Conservation (phyloP, 2,797 vertebrate species). For the Mallotus villosus region DNA sequence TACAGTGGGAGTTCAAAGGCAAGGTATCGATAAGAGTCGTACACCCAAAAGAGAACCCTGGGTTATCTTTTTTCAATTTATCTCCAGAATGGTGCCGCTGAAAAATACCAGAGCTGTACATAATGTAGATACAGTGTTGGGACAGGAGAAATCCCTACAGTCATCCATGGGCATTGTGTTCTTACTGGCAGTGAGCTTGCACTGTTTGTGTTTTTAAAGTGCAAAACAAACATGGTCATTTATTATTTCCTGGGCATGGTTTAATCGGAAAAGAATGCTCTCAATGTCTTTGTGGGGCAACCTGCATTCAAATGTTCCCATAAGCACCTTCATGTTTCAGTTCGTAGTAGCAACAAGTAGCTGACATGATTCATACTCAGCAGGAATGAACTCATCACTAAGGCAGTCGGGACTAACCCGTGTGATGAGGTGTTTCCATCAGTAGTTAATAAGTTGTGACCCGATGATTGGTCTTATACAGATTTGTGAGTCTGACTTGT, state of each 20-base stretch:
- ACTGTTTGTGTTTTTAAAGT: background rate
- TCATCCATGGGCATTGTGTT: background rate
- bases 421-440: slow-evolving; percentile 44
- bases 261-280: background rate
- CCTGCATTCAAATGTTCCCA: background rate
- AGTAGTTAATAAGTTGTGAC: background rate
- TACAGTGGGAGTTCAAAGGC: slow-evolving; percentile 49
- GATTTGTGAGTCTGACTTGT: slow-evolving; percentile 34
- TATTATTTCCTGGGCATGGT: background rate
- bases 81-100: slow-evolving; percentile 28
- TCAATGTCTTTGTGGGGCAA: background rate
- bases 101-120: slow-evolving; percentile 24
- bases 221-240: background rate
- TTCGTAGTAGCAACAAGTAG: slow-evolving; percentile 17
- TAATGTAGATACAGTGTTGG: background rate
- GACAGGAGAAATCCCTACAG: background rate
- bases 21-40: slow-evolving; percentile 19
- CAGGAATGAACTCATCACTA: slow-evolving; percentile 35
- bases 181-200: background rate
- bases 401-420: background rate
- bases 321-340: slow-evolving; percentile 3
- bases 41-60: background rate
- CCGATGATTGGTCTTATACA: slow-evolving; percentile 37
- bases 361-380: slow-evolving; percentile 37
- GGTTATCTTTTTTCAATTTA: slow-evolving; percentile 37